Evolutionary conservation across 2,797 vertebrate species (phyloP), one percentile per base, ranked within the genome.

Genomic region (Microcaecilia unicolor): DNA sequence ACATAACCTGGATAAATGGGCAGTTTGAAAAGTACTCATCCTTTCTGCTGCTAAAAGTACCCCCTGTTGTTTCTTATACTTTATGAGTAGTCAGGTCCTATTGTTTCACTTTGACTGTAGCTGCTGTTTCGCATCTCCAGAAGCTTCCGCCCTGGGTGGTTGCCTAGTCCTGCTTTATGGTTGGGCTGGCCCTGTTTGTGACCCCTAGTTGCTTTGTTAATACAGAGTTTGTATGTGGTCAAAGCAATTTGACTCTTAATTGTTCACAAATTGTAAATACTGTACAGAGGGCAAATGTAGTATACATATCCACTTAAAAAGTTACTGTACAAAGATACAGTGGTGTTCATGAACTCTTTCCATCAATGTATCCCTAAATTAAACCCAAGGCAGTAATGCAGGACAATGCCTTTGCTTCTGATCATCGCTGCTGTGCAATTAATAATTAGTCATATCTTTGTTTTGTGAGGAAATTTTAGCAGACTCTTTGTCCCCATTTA

Each of bases 381-480:
- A 10, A 25, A 5, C 12, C 30, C 35, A 25, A 15, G 14, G n/a
- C n/a, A 14, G 27, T 26, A 19, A 32, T 1, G 3, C 0, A 2
- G 15, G 34, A 9, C n/a, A 5, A 0, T 0, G 1, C 3, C 22
- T 29, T 43, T 23, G 6, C 31, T 2, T 0, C 37, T 19, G 11
- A 0, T 0, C 13, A 2, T 23, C 1, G 4, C 6, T 24, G 28
- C 7, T 28, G n/a, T 32, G 28, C 0, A 0, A 30, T 10, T 16
- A 52, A 59, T 47, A 53, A 69, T 44, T 48, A 50, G 61, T 10
- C 9, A 6, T 22, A 2, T 3, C 17, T 61, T 47, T 48, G 24
- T 48, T 64, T 55, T n/a, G n/a, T n/a, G n/a, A 30, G 15, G 42
- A 51, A 63, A 67, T 35, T 44, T 39, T 48, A 23, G 42, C 59